Conservation (phyloP, 2,888 invertebrate species). For the Aspidapion aeneum region DNA sequence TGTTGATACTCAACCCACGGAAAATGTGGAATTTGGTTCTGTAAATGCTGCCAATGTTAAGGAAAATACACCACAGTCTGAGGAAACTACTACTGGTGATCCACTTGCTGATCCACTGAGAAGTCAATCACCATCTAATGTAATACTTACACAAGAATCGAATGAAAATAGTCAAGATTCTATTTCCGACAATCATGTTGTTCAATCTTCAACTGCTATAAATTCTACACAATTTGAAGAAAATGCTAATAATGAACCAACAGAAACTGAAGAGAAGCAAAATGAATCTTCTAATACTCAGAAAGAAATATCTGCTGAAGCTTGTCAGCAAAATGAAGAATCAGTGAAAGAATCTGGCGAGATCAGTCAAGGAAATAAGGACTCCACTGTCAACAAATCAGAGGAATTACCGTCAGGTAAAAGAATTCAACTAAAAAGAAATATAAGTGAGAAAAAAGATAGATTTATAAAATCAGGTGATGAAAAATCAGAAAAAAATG, state of each 20-base stretch:
- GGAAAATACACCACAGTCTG: no score
- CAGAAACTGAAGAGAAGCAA: constrained; percentile 3
- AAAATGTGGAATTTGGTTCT: not conserved
- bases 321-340: not conserved
- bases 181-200: not conserved
- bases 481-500: constrained; percentile 3
- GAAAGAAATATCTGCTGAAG: not conserved
- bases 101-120: not conserved
- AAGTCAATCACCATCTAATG: not conserved
- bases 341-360: constrained; percentile 1
- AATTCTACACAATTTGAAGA: not conserved
- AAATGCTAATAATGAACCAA: not conserved
- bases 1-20: not conserved
- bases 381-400: not conserved
- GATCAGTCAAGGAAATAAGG: not conserved
- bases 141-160: constrained; percentile 2
- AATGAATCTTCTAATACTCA: constrained; percentile 25
- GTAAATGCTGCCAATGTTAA: not conserved
- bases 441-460: not conserved
- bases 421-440: constrained; percentile 8
- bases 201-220: not conserved
- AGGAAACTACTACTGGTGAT: not conserved
- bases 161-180: constrained; percentile 3
- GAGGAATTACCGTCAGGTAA: not conserved
- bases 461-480: not conserved